Evolutionary conservation across 2,888 invertebrate genomes (phyloP).

Genomic region (Diarsia rubi): DNA sequence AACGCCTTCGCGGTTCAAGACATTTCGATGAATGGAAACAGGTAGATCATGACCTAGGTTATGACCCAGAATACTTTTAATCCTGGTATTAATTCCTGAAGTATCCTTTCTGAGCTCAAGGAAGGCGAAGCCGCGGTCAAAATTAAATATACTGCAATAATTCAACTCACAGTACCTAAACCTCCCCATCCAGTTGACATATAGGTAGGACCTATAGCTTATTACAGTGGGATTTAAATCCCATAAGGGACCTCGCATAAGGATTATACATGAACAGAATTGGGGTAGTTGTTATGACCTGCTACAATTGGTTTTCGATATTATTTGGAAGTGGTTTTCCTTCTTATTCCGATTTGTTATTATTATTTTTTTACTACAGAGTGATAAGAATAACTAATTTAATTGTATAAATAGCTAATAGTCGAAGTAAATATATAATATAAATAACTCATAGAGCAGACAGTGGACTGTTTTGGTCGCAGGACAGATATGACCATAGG

Average conservation of each 20-base stretch:
- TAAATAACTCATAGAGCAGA: not conserved
- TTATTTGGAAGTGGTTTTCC: constrained; percentile 6
- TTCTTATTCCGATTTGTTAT: not conserved
- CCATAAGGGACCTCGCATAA: constrained; percentile 20
- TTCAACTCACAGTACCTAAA: not conserved
- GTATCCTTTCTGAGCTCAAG: not conserved
- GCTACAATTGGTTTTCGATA: constrained; percentile 8
- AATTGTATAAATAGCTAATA: too few relatives aligned
- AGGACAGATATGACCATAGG: not conserved
- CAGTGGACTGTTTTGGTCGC: not conserved
- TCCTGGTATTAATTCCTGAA: not conserved
- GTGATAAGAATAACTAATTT: too few relatives aligned
- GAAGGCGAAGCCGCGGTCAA: not conserved
- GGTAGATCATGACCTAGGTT: not conserved
- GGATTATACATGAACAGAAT: constrained; percentile 43
- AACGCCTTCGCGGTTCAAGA: not conserved
- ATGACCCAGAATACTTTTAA: not conserved
- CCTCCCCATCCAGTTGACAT: constrained; percentile 25
- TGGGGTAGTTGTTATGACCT: constrained; percentile 17
- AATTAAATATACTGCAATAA: not conserved
- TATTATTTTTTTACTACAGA: not conserved
- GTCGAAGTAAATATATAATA: too few relatives aligned
- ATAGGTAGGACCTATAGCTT: constrained; percentile 29
- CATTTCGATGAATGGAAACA: not conserved
- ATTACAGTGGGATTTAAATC: constrained; percentile 50